Evolutionary conservation across 2,797 vertebrate species (phyloP).

Genomic region (Enteromius anoplus): DNA sequence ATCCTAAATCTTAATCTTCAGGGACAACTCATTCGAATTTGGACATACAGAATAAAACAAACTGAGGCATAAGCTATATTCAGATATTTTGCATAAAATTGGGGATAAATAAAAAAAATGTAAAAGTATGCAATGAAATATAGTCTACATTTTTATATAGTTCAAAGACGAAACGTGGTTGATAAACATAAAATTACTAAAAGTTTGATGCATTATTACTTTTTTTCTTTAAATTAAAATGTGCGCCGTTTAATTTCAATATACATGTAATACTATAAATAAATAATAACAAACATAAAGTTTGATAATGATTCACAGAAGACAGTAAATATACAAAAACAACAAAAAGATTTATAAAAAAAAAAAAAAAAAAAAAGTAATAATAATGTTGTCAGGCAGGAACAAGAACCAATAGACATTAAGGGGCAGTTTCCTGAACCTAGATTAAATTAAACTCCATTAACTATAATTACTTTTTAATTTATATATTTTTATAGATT

Average conservation of each 20-base stretch:
- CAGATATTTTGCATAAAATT: not conserved
- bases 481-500: not conserved
- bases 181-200: not conserved
- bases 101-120: not conserved
- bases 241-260: not conserved
- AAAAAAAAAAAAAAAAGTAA: no score
- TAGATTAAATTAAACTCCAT: not conserved
- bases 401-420: not conserved
- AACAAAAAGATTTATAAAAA: no score
- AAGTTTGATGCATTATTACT: not conserved
- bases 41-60: not conserved
- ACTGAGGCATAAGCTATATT: not conserved
- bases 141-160: not conserved
- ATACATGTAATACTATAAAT: no score
- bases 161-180: not conserved
- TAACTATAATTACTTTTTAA: not conserved
- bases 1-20: not conserved
- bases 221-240: not conserved
- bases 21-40: not conserved
- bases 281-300: not conserved
- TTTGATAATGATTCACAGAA: not conserved
- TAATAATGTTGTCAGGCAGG: not conserved
- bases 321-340: not conserved
- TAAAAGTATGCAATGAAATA: not conserved
- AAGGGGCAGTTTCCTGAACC: not conserved